Evolutionary conservation across 2,797 vertebrate genomes (phyloP).

Genomic region (Hydrophis major): DNA sequence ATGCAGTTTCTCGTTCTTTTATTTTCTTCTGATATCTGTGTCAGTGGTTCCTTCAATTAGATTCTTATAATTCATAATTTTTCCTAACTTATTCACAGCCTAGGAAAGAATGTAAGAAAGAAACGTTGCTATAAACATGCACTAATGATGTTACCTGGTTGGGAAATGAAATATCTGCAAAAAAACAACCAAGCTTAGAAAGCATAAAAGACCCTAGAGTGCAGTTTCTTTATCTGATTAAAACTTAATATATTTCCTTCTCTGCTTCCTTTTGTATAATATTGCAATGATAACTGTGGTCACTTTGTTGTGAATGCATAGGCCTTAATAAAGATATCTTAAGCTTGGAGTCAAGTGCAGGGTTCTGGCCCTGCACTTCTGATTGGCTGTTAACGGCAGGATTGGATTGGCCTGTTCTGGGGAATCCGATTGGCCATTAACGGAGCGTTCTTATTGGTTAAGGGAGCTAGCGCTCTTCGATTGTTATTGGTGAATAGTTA

Average conservation of each 20-base stretch:
- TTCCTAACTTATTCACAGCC: conserved; percentile 97
- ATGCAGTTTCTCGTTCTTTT: conserved; percentile 96
- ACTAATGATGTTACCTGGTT: not conserved
- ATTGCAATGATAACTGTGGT: no score
- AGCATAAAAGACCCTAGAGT: not conserved
- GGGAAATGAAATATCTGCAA: not conserved
- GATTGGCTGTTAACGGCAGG: no score
- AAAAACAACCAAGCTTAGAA: not conserved
- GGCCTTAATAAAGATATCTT: no score
- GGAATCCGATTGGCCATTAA: no score
- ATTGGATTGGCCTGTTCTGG: no score
- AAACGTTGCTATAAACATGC: not conserved
- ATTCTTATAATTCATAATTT: conserved; percentile 97
- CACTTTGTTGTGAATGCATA: no score
- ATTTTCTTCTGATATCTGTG: conserved; percentile 92
- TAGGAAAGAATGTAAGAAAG: conserved; percentile 51
- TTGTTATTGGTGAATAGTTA: no score
- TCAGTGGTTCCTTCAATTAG: conserved; percentile 90
- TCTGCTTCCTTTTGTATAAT: no score
- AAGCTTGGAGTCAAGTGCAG: no score
- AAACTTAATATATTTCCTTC: not conserved
- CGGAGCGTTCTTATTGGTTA: no score
- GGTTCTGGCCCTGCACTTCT: no score
- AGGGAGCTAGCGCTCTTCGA: no score
- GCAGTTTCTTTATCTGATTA: not conserved